Base-by-base conservation (phyloP, 2,797 vertebrate species). In the Chrosomus eos region DNA sequence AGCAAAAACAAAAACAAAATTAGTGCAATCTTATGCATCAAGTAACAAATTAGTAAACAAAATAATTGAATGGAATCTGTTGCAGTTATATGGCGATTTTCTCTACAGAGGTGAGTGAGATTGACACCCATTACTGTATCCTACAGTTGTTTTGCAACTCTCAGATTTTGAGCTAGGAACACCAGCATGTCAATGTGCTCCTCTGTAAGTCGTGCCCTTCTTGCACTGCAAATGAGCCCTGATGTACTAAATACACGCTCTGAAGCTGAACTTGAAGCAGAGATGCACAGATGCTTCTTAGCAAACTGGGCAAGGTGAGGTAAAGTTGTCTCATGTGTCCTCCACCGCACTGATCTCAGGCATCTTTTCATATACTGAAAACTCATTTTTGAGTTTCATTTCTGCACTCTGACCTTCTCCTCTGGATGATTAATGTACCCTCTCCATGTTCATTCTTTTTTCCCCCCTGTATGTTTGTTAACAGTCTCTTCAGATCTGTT, bases 221-320 rank as follows among this genome's bases (percentile, higher is more conserved):
- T 86, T 67, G 87, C 43, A 58, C 84, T 86, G 84, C 67, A 85
- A 74, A 88, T 88, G 70, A 88, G 67, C 64, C 75, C 80, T 40
- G 84, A 60, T 33, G 48, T 55, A 80, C 84, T 74, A 74, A 83
- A 88, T 13, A 82, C 70, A 58, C 70, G 3, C 53, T 83, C 58
- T 40, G 83, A 85, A 55, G 79, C 83, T 71, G 48, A 85, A 53
- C 83, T 85, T 48, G 66, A 87, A 48, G 71, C 82, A 76, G 83
- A 19, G 62, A 85, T 87, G 31, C 83, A 85, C 53, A 87, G 45
- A 76, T 82, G 60, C 40, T 83, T 87, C 40, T 83, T 87, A 26
- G 85, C 85, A 79, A 58, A 53, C 19, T 73, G 81, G 38, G 85
- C 75, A 58, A 76, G 76, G 33, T 64, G 71, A 85, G 38, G 71